Base-by-base conservation (phyloP, 1,140 invertebrate genomes). In the Tetranychus cinnabarinus region DNA sequence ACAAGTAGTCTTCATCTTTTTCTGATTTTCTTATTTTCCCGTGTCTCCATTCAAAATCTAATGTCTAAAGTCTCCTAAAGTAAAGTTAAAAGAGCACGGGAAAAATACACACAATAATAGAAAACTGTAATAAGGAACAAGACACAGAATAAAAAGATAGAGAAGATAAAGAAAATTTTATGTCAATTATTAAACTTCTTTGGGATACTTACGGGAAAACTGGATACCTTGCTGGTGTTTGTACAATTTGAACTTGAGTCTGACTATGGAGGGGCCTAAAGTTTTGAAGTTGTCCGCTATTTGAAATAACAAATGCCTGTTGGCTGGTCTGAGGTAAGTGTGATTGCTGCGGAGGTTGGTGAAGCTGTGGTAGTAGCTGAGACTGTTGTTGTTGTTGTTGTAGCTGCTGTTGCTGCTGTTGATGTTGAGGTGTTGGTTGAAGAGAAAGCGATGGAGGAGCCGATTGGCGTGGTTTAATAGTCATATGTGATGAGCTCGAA, bases 361-460 rank as follows among this genome's bases (percentile, higher is more conserved):
- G 54, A 55, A 55, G 15, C 54, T n/a, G 54, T 35, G 12, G 54
- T 47, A n/a, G 46, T 15, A n/a, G 23, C 33, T 55, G 54, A 33
- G 34, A 55, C 33, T 55, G 54, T 39, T 34, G 45, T 23, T 23
- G 23, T 13, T 62, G 57, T 56, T 63, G 62, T 39, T 15, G 47
- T 6, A 34, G 34, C 15, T 56, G 34, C 8, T 31, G 37, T 23
- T 46, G 46, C 37, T 65, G 63, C 13, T 7, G 35, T 15, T 64
- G 63, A 37, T 65, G 56, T 31, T 64, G 56, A 15, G 65, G 63
- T 58, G 56, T 60, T 52, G 5, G 56, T 37, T 60, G 54, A 8
- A 35, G 48, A 37, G 47, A 56, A 23, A 35, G 57, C 56, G 59
- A 13, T 60, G 62, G 31, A 45, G 56, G 48, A 23, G 48, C 31